Evolutionary conservation across 2,797 vertebrate species (phyloP), one percentile per base, ranked within the genome.

Genomic region (Nothura maculosa): DNA sequence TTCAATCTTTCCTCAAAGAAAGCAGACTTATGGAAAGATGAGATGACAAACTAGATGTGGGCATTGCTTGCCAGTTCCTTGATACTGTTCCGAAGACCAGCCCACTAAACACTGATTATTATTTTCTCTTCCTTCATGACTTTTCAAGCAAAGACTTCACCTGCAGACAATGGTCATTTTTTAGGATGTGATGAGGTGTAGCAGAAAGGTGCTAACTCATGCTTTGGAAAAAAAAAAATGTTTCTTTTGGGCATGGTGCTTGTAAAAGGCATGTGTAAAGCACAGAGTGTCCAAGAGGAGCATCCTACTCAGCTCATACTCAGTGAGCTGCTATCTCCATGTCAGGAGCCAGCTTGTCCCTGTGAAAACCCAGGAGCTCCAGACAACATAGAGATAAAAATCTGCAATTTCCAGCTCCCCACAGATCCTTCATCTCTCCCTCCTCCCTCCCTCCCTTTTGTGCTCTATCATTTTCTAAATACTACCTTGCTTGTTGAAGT

Each of bases 251-350:
- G 45, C 8, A 8, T 4, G 40, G n/a, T 69, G 24, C 17, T 70
- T 90, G 48, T 48, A 89, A 61, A 90, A 61, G 17, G 42, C 48
- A 50, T 0, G 2, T 70, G 36, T 40, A 55, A 88, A 84, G n/a
- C 2, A 0, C 21, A n/a, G 0, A 0, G 36, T 57, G 52, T 74
- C 13, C 20, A 60, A 67, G 38, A 30, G 66, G 9, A 90, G 42
- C 45, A 11, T 52, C 50, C 14, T 52, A 28, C 50, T 28, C 25
- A 70, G 24, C 57, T 85, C 24, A 27, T 10, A 47, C 8, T 55
- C 14, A 7, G 36, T 63, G 57, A 63, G 38, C 19, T 84, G 38
- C 38, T 55, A 8, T 8, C 50, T 50, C 83, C 42, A 45, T 27
- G 19, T 54, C 74, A 80, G n/a, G 38, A 90, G 30, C 63, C 70